Conservation (phyloP, 1,140 invertebrate genomes). For the Drosophila kurseongensis region DNA sequence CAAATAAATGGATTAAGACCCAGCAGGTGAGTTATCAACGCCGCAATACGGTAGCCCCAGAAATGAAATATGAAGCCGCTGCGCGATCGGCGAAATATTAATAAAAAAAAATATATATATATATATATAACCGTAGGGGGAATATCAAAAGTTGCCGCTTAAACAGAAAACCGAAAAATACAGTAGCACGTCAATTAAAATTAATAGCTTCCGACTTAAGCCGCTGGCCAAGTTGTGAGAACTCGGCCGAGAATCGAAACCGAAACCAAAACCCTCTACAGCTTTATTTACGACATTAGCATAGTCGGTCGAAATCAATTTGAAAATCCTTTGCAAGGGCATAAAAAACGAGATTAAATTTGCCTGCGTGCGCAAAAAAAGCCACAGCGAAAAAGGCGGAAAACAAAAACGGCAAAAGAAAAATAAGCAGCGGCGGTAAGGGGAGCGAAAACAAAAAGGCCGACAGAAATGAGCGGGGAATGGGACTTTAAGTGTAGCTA, state of each 20-base stretch:
- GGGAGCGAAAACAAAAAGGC: constrained; percentile 59
- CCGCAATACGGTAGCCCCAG: constrained; percentile 28
- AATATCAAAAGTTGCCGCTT: constrained; percentile 49
- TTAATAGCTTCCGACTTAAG: constrained; percentile 81
- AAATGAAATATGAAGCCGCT: constrained; percentile 37
- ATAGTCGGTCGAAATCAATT: constrained; percentile 71
- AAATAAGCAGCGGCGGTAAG: constrained; percentile 14
- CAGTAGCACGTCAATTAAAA: constrained; percentile 83
- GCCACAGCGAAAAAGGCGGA: constrained; percentile 28
- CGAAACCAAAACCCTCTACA: constrained; percentile 37
- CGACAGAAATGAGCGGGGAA: constrained; percentile 55
- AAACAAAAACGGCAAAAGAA: constrained; percentile 34
- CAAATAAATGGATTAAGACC: constrained; percentile 75
- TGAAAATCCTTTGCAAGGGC: constrained; percentile 78
- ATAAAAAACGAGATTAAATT: constrained; percentile 71
- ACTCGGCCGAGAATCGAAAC: constrained; percentile 15
- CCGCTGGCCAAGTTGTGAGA: constrained; percentile 35
- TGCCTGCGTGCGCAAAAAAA: constrained; percentile 62
- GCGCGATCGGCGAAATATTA: constrained; percentile 30
- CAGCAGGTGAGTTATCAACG: constrained; percentile 69
- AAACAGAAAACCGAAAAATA: constrained; percentile 45
- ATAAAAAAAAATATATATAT: not conserved
- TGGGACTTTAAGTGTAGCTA: constrained; percentile 75
- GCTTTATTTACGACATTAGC: constrained; percentile 80
- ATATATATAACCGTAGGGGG: not conserved